Evolutionary conservation across 2,797 vertebrate species (phyloP), one percentile per base, ranked within the genome.

Genomic region (Strix occidentalis): DNA sequence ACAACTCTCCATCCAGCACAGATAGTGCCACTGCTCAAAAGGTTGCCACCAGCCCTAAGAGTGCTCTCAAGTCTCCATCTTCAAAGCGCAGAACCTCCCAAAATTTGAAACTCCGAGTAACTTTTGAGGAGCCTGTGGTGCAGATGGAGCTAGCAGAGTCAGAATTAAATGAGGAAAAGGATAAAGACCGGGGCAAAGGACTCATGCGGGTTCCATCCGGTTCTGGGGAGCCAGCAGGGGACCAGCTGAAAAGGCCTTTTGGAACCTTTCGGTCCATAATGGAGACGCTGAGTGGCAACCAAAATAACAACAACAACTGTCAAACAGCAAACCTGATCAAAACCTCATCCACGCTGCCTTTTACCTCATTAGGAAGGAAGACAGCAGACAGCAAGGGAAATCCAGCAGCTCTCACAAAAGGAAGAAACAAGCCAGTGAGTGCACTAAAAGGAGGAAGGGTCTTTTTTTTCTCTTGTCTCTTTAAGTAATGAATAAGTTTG

Each of bases 11-110:
- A 1, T 96, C 98, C 76, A 74, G 66, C 80, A 84, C 89, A 0
- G 98, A 99, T 16, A 79, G 94, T 33, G 70, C 96, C 3, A 61
- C 97, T 8, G 97, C 98, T 31, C 99, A 99, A 93, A 99, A 99
- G 92, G 96, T 97, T 17, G 98, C 99, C 76, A 99, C 98, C 7
- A 99, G 99, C 96, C 99, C 99, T 87, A 99, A 99, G 97, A 99
- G 99, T 16, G 99, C 99, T 83, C 98, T 99, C 88, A 99, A 99
- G 95, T 99, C 99, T 10, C 99, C 99, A 1, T 99, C 99, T 6
- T 99, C 99, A 45, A 99, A 99, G 93, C 98, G 99, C 87, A 99
- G 99, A 97, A 99, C 99, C 9, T 98, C 99, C 31, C 99, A 99
- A 94, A 99, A 99, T 98, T 98, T 98, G 80, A 99, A 99, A 92